Conservation (phyloP, 2,113 vertebrate genomes). For the Alouatta palliata region DNA sequence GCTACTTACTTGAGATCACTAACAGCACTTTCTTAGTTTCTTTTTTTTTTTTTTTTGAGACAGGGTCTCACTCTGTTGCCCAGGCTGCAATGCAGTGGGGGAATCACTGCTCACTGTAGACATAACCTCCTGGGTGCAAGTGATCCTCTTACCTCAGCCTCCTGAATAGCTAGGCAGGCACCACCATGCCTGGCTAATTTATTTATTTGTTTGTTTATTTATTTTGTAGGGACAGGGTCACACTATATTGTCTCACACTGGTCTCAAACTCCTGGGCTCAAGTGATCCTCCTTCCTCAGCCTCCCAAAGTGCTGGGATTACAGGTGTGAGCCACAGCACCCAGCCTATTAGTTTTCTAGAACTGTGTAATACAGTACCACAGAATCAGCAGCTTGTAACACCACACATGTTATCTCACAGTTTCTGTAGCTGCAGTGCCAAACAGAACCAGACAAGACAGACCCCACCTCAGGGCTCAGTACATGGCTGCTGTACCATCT, state of each 20-base stretch:
- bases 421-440: background rate
- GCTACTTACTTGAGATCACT: background rate
- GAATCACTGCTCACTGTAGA: too few relatives aligned
- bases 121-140: too few relatives aligned
- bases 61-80: too few relatives aligned
- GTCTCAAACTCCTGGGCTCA: too few relatives aligned
- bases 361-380: background rate
- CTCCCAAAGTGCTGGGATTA: too few relatives aligned
- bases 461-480: background rate
- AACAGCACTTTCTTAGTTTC: background rate
- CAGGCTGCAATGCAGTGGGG: too few relatives aligned
- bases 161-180: too few relatives aligned
- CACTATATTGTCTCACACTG: too few relatives aligned
- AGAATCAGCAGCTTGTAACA: background rate
- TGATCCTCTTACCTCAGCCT: too few relatives aligned
- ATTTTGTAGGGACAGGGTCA: background rate
- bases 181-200: too few relatives aligned
- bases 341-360: background rate
- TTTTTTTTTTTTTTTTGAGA: background rate
- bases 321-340: too few relatives aligned
- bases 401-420: background rate
- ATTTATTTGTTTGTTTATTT: background rate
- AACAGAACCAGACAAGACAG: background rate
- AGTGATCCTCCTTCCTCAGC: too few relatives aligned
- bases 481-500: background rate